Conservation (phyloP, 2,888 invertebrate genomes). For the Ecliptopera silaceata region DNA sequence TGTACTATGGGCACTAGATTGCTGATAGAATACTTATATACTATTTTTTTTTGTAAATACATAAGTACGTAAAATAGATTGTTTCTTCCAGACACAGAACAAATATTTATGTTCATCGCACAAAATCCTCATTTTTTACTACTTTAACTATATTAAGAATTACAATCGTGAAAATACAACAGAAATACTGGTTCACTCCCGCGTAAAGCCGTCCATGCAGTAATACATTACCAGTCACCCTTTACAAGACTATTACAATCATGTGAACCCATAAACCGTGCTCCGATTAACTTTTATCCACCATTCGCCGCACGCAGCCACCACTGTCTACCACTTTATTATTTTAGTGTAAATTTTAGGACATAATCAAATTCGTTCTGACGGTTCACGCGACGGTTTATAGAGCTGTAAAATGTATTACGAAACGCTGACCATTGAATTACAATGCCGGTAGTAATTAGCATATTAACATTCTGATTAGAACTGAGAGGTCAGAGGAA, state of each 20-base stretch:
- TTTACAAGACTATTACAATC: conserved; percentile 67
- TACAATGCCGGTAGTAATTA: conserved; percentile 43
- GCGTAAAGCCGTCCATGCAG: conserved; percentile 46
- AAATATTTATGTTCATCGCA: too few species aligned
- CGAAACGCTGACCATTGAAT: conserved; percentile 52
- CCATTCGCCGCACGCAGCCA: conserved; percentile 49
- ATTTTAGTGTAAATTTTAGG: conserved; percentile 62
- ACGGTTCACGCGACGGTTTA: conserved; percentile 56
- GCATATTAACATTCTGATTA: conserved; percentile 31
- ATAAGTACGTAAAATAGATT: too few species aligned
- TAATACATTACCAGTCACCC: conserved; percentile 59
- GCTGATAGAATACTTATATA: too few species aligned
- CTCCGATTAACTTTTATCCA: conserved; percentile 58
- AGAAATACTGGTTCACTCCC: conserved; percentile 21
- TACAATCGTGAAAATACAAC: too few species aligned
- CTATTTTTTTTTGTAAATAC: too few species aligned
- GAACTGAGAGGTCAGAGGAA: conserved; percentile 17
- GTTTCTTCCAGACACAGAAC: too few species aligned
- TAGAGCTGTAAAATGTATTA: conserved; percentile 43
- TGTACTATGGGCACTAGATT: too few species aligned
- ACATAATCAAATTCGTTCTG: conserved; percentile 61
- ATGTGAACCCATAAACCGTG: conserved; percentile 59
- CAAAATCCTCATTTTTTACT: too few species aligned
- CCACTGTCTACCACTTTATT: conserved; percentile 54
- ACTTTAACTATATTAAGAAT: too few species aligned